Base-by-base conservation (phyloP, 2,113 vertebrate species). In the Hassar affinis region DNA sequence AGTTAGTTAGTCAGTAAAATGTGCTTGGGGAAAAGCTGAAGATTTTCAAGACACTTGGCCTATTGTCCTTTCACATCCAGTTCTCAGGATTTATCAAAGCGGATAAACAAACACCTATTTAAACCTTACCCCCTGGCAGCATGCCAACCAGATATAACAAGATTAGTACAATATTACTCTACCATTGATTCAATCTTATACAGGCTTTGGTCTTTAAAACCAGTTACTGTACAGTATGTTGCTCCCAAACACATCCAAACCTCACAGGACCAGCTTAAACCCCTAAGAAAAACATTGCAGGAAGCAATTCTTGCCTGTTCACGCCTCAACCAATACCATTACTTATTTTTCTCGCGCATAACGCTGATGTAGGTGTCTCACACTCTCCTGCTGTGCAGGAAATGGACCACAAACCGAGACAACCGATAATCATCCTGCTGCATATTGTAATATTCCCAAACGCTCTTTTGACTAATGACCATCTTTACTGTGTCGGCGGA, bases 381-480 rank as follows among this genome's bases (percentile, higher is more conserved):
- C 84, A 84, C 86, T 88, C 91, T 88, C 88, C 88, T 88, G 89
- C 83, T 88, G 89, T 78, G 83, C 87, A 89, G 86, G 82, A 87
- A 85, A 89, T 84, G 89, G 89, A 89, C 92, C 90, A 87, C 88
- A 82, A 88, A 90, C 83, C 76, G 81, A 62, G 35, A 86, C 87
- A 83, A 88, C 85, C 90, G 86, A 91, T 93, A 92, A 93, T 92
- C 80, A 80, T 88, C 90, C 85, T 83, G 89, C 88, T 90, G 90
- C 90, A 92, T 91, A 92, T 89, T 90, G 89, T 86, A 92, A 90
- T 92, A 93, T 92, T 88, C 90, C 88, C 91, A 88, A 90, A 92
- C 88, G 90, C 88, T 75, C 87, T 82, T 68, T 51, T 91, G 79
- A 81, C 62, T 81, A 91, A 91, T 86, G 88, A 85, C 25, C 85